Evolutionary conservation across 2,797 vertebrate genomes (phyloP).

Genomic region (Clamator glandarius): DNA sequence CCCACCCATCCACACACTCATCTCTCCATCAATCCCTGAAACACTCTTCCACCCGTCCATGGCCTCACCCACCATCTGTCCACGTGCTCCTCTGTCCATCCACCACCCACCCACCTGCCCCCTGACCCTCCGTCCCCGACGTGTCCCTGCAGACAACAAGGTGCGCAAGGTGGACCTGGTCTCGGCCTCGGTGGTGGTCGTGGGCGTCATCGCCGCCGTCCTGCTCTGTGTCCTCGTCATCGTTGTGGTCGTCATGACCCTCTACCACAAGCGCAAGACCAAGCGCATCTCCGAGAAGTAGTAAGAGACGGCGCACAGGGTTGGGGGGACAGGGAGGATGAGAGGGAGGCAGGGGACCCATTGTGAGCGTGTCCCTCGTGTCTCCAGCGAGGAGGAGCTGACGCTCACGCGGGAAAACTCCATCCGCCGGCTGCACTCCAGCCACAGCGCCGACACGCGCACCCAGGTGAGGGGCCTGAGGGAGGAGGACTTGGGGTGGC

Average conservation of each 20-base stretch:
- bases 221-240: conserved; percentile 85
- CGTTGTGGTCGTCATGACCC: conserved; percentile 82
- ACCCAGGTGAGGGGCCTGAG: conserved; percentile 61
- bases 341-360: neutral
- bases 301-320: conserved; percentile 71
- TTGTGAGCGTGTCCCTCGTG: neutral
- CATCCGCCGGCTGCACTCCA: conserved; percentile 75
- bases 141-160: neutral
- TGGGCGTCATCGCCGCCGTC: conserved; percentile 78
- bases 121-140: neutral
- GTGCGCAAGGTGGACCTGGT: conserved; percentile 50
- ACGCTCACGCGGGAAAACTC: conserved; percentile 77
- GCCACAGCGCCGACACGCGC: conserved; percentile 69
- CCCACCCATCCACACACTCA: no score
- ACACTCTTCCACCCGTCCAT: no score
- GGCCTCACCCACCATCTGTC: no score
- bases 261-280: conserved; percentile 87
- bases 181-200: conserved; percentile 80
- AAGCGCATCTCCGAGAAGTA: conserved; percentile 84
- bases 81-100: no score
- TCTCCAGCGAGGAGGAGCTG: conserved; percentile 74
- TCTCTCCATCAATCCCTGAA: no score
- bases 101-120: fast-evolving
- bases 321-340: fast-evolving
- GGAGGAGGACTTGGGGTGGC: no score